Evolutionary conservation across 1,140 invertebrate species (phyloP), one percentile per base, ranked within the genome.

Genomic region (Aleiodes sp.): DNA sequence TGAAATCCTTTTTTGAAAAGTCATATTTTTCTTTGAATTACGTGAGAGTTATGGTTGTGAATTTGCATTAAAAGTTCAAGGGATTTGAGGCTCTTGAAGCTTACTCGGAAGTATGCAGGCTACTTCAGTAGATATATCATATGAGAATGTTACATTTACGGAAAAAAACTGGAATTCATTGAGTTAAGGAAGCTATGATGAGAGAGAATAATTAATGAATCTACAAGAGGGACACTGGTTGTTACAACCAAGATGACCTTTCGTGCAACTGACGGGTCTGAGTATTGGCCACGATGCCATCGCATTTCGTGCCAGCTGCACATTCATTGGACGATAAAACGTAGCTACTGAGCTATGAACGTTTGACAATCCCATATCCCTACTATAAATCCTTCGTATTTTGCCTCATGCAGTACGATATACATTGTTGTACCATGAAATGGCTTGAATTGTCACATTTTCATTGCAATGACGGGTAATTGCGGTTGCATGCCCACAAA

Each of bases 281-380:
- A 26, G 52, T 2, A 56, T 56, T 10, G 52, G 9, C 29, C 4
- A 26, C 4, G 26, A 29, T 59, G 56, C 29, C 56, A 26, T 59
- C 28, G 28, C 29, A 26, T 31, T 59, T 59, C 56, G 28, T 59
- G 56, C 28, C 56, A 59, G 56, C 10, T 59, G 28, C 56, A 59
- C 56, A 59, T 31, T 59, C 56, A 26, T 59, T 28, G 28, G 28
- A 59, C 56, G 28, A 59, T 59, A 29, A 59, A 59, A 59, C 24
- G 52, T 56, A 24, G 52, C 52, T 56, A 56, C 8, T 59, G 26
- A 26, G 24, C 56, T 31, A 59, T 59, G 56, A 31, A 31, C 26
- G 12, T 59, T 59, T 31, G 24, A 14, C 28, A 31, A 26, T 59
- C 9, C 28, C 28, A 59, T 31, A 59, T 59, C 14, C 29, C 28